These are phyloP conservation scores for Pandemis heparana DNA, from an alignment of 2,888 invertebrate genomes.

Conservation along the genomic window DNA sequence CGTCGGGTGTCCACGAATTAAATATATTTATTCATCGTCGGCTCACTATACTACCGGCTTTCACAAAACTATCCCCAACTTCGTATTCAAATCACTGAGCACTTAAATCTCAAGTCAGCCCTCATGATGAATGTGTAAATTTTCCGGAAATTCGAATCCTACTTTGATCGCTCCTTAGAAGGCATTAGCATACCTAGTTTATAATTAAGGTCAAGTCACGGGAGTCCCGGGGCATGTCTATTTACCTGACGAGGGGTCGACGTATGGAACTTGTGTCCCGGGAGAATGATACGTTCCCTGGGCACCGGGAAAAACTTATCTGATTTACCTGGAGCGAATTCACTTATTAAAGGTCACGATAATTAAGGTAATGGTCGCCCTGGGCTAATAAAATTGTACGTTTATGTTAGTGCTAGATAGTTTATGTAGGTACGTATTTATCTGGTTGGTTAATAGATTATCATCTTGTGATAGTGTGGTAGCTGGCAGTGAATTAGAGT, in stretches of 20 bases:
- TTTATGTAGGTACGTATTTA: not conserved
- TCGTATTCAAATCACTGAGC: not conserved
- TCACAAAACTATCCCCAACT: not conserved
- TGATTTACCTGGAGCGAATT: conserved; percentile 19
- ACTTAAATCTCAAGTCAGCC: not conserved
- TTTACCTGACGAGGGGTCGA: conserved; percentile 37
- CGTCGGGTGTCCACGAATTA: too few relatives aligned
- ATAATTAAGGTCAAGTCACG: conserved; percentile 32
- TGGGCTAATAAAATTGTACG: not conserved
- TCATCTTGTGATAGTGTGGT: too few relatives aligned
- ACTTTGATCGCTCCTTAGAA: not conserved
- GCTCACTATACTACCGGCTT: not conserved
- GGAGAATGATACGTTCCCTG: conserved; percentile 27
- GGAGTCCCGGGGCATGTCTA: conserved; percentile 6
- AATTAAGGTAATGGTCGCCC: conserved; percentile 18
- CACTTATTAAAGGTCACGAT: conserved; percentile 10
- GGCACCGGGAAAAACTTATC: conserved; percentile 22
- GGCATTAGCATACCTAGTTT: conserved; percentile 15
- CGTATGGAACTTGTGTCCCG: conserved; percentile 22
- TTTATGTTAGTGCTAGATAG: not conserved
- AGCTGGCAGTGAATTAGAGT: too few relatives aligned
- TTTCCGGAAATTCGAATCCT: conserved; percentile 8
- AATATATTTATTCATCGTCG: too few relatives aligned
- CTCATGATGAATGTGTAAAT: not conserved
- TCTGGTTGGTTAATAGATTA: not conserved